Conservation (phyloP, 2,888 invertebrate species). For the Phaonia tiefii region DNA sequence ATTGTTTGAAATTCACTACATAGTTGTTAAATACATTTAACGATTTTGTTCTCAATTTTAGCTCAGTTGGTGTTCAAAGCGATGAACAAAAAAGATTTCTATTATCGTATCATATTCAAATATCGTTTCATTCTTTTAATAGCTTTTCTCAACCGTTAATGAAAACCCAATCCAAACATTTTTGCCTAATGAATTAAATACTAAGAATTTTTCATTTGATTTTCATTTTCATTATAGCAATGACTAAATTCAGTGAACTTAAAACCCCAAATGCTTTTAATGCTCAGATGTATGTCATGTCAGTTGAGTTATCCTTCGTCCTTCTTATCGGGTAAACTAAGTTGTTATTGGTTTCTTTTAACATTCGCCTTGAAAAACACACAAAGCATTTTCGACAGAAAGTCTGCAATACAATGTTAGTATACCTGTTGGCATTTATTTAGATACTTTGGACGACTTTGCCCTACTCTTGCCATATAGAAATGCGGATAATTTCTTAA, state of each 20-base stretch:
- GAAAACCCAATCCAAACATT: background rate
- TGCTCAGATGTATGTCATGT: too few relatives aligned
- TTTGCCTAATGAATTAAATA: slow-evolving; percentile 10
- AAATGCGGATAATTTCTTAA: slow-evolving; percentile 1
- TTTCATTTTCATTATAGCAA: background rate
- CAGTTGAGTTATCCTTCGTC: too few relatives aligned
- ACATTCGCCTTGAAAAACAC: background rate
- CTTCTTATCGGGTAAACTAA: too few relatives aligned
- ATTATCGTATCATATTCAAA: too few relatives aligned
- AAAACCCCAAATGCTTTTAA: slow-evolving; percentile 1
- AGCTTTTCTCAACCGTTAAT: too few relatives aligned
- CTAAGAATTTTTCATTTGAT: background rate
- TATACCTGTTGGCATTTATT: background rate
- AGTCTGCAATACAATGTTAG: background rate
- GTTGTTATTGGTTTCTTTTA: too few relatives aligned
- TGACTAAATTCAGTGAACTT: background rate
- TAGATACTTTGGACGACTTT: background rate
- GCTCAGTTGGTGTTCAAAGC: too few relatives aligned
- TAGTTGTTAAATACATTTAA: too few relatives aligned
- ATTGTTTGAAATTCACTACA: too few relatives aligned
- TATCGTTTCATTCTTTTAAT: too few relatives aligned
- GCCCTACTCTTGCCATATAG: background rate
- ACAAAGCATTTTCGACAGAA: background rate
- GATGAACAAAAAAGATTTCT: too few relatives aligned
- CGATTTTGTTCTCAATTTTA: too few relatives aligned